Conservation (phyloP, 2,113 vertebrate genomes). For the Callaeas wilsoni region DNA sequence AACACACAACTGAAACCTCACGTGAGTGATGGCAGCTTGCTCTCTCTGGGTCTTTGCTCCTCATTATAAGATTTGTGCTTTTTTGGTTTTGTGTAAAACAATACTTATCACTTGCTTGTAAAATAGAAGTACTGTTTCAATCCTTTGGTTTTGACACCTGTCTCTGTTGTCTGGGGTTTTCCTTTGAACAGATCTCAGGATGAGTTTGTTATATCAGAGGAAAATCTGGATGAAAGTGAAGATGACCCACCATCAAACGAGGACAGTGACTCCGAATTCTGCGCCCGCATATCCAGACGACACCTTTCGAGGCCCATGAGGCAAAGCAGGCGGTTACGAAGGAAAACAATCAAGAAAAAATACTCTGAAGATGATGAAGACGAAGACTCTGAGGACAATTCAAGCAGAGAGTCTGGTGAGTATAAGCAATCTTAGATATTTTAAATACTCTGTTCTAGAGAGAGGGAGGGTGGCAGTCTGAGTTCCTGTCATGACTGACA, state of each 20-base stretch:
- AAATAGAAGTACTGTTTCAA: neutral
- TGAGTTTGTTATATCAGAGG: conserved; percentile 87
- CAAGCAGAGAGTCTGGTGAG: conserved; percentile 77
- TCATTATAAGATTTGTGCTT: accelerated
- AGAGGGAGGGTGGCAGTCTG: neutral
- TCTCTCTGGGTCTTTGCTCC: neutral
- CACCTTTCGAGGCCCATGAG: conserved; percentile 70
- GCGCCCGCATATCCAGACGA: conserved; percentile 69
- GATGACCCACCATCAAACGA: conserved; percentile 80
- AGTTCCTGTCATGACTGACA: neutral
- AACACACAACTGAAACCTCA: neutral
- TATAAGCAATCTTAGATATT: neutral
- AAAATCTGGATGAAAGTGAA: conserved; percentile 81
- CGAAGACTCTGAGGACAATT: conserved; percentile 78
- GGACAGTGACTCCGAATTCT: conserved; percentile 80
- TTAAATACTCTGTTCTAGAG: neutral
- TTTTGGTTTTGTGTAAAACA: neutral
- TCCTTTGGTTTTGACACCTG: neutral
- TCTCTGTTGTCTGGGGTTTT: neutral
- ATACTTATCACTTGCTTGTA: neutral
- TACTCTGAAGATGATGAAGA: conserved; percentile 95
- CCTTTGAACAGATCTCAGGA: conserved; percentile 82
- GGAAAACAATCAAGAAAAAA: conserved; percentile 79
- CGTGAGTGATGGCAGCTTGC: neutral
- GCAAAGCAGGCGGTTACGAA: conserved; percentile 76